phyloP scores from a whole-genome alignment of 2,888 invertebrate species.

The Acanthosepion lycidas region DNA sequence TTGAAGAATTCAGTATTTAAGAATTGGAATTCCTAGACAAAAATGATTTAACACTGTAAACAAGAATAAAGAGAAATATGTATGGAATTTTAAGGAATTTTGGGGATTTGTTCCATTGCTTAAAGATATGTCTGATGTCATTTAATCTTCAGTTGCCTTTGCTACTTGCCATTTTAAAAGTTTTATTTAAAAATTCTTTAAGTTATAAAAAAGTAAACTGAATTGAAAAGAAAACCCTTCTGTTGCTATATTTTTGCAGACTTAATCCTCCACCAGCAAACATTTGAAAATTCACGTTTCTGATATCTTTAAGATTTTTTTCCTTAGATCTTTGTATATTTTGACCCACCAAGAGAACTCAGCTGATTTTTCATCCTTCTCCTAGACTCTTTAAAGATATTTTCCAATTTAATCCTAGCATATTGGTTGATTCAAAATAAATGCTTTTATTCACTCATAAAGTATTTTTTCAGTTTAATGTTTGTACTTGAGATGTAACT shows the following conservation, averaged over 20 bases:
- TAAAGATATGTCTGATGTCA: background rate
- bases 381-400: background rate
- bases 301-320: background rate
- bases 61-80: background rate
- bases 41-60: background rate
- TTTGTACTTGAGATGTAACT: background rate
- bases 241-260: background rate
- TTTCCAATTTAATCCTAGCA: background rate
- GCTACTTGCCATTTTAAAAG: background rate
- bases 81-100: background rate
- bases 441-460: background rate
- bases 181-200: background rate
- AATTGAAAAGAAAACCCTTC: background rate
- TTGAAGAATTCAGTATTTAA: background rate
- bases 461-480: background rate
- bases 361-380: background rate
- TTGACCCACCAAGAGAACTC: background rate
- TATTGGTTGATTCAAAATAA: slow-evolving; percentile 5
- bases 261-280: background rate
- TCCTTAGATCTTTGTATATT: background rate
- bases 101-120: background rate
- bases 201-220: background rate
- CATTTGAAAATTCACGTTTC: background rate
- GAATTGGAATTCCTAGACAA: background rate
- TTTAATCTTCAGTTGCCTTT: background rate